A percentile compares a stretch with the other conserved stretches of the same genome.
Conservation (phyloP, 1,140 invertebrate species). For the Nephila pilipes region DNA sequence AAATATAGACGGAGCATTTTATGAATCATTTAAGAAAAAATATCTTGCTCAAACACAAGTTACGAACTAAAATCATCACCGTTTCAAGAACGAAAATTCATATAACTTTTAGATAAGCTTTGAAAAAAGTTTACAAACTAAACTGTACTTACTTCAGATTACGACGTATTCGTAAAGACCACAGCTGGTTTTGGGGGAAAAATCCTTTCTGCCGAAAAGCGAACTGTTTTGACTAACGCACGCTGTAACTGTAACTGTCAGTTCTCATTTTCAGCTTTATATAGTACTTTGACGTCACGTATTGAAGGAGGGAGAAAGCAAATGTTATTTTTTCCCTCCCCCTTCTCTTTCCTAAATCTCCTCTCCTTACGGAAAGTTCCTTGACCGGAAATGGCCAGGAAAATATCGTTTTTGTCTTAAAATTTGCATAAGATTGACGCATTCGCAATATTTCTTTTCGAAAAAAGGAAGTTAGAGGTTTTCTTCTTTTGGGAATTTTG, state of each 20-base stretch:
- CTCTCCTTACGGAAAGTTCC: not conserved
- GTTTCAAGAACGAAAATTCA: no score
- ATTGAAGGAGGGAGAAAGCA: not conserved
- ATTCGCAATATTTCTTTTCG: not conserved
- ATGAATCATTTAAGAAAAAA: no score
- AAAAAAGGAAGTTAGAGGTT: not conserved
- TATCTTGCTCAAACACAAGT: no score
- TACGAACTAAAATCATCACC: no score
- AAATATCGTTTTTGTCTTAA: not conserved
- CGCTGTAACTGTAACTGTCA: not conserved
- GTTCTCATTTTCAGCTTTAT: not conserved
- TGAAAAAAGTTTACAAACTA: no score
- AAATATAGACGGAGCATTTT: no score
- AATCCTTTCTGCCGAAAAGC: not conserved
- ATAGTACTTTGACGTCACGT: slow-evolving; percentile 18
- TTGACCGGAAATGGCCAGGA: slow-evolving; percentile 11
- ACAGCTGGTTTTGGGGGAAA: not conserved
- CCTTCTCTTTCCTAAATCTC: not conserved
- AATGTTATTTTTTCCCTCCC: not conserved
- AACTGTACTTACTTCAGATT: not conserved
- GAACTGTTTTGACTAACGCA: not conserved
- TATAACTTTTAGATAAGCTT: no score
- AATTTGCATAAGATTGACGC: slow-evolving; percentile 3
- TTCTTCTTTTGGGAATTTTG: not conserved
- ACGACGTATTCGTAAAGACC: not conserved